Evolutionary conservation across 2,888 invertebrate genomes (phyloP), one percentile per base, ranked within the genome.

Genomic region (Melanotus villosus): DNA sequence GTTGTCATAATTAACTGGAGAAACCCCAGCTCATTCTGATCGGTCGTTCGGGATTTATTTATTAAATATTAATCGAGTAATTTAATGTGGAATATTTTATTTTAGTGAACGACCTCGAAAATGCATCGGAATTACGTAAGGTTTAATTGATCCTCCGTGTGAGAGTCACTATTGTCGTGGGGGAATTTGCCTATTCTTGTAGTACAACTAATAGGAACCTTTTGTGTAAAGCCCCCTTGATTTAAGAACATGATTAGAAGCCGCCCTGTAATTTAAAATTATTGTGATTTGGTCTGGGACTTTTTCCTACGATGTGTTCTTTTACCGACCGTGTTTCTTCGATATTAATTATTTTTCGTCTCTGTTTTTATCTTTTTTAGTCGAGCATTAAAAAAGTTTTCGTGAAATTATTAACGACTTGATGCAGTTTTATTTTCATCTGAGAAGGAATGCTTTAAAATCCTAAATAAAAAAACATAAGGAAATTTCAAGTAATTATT

Each of bases 221-320:
- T 41, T 58, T 58, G 57, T 58, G 19, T 38, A 26, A 21, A 23
- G 19, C 62, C 34, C 47, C 62, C 50, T 45, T 38, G 62, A 62
- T 62, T 38, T 62, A 52, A 62, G 34, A 62, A 16, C 36, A 52
- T 62, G 50, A 62, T 62, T 62, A 62, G 62, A 50, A 12, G 26
- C 62, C 62, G 62, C 62, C 62, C 50, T 62, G 50, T 60, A 56
- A 56, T 60, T 60, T 52, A 30, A 52, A 52, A 52, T 52, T 52
- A 52, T 52, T 52, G 52, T 52, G 52, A 52, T 32, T 52, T 32
- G 52, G 32, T 9, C 32, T 10, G 52, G 43, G 23, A 47, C 47
- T 47, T 47, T 43, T 47, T 47, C 12, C 23, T 21, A 10, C 23
- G 21, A 23, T 6, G 19, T 3, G 14, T 52, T 52, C 32, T 5